These are phyloP conservation scores for Triplophysa dalaica DNA, from an alignment of 2,113 vertebrate species.

Conservation along the genomic window DNA sequence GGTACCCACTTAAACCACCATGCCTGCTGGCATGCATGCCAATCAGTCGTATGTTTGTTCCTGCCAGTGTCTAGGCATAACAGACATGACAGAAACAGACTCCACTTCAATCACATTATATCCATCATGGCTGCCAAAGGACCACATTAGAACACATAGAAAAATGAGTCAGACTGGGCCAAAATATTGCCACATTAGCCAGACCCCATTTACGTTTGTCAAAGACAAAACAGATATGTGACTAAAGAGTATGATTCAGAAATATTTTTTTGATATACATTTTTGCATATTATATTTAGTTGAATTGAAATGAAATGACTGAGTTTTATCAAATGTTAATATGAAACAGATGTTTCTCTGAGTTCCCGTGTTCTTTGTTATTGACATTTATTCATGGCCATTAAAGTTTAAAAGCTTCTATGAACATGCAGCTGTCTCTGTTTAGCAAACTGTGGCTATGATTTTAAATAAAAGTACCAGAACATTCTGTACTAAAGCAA, in stretches of 20 bases:
- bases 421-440: background rate
- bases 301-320: no score
- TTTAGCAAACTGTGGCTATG: background rate
- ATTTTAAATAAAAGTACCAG: no score
- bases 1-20: slow-evolving; percentile 20
- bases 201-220: no score
- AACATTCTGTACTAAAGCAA: no score
- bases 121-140: slow-evolving; percentile 48
- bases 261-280: no score
- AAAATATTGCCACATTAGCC: slow-evolving; percentile 2
- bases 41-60: slow-evolving; percentile 14
- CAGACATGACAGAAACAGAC: slow-evolving; percentile 34
- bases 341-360: background rate
- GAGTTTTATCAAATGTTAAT: no score
- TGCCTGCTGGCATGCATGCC: slow-evolving; percentile 26
- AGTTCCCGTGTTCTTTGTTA: background rate
- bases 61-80: slow-evolving; percentile 39
- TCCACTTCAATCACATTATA: slow-evolving; percentile 45
- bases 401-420: slow-evolving; percentile 8
- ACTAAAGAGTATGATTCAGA: no score
- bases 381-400: background rate
- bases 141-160: slow-evolving; percentile 27
- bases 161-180: background rate
- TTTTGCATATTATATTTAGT: no score
- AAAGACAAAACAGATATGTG: no score